phyloP scores from a whole-genome alignment of 2,888 invertebrate species.

The Epiblema foenella region DNA sequence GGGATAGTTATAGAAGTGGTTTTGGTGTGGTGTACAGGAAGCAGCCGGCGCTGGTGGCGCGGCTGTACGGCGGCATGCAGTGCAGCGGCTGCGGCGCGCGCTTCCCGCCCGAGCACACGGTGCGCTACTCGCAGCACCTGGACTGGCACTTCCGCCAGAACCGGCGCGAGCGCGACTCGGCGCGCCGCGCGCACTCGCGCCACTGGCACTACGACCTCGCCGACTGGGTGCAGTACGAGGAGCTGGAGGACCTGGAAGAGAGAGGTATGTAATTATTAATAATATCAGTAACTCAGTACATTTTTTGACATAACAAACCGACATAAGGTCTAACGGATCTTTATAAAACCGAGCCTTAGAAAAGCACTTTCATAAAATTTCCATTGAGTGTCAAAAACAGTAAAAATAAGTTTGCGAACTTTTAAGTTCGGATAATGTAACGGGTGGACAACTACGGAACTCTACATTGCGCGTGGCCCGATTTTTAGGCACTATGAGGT shows the following conservation, averaged over 20 bases:
- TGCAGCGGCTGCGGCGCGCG: constrained; percentile 98
- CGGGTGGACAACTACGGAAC: too few relatives aligned
- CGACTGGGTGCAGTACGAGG: constrained; percentile 98
- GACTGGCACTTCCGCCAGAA: constrained; percentile 99
- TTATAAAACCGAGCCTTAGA: too few relatives aligned
- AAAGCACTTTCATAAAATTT: too few relatives aligned
- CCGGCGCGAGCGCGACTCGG: constrained; percentile 93
- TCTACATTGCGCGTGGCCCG: too few relatives aligned
- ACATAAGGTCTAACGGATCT: too few relatives aligned
- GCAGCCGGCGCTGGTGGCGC: constrained; percentile 88
- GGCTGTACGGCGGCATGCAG: constrained; percentile 95
- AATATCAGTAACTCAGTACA: too few relatives aligned
- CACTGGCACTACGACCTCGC: constrained; percentile 95
- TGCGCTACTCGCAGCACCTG: constrained; percentile 96
- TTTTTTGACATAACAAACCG: too few relatives aligned
- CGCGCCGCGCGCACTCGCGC: constrained; percentile 92
- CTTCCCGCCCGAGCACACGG: constrained; percentile 95
- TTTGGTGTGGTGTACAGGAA: constrained; percentile 84
- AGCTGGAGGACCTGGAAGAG: constrained; percentile 95
- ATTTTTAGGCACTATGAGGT: too few relatives aligned
- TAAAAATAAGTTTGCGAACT: too few relatives aligned
- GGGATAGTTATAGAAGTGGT: too few relatives aligned
- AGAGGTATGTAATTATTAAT: constrained; percentile 14
- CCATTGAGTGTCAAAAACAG: too few relatives aligned
- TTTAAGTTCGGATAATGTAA: too few relatives aligned